These are phyloP conservation scores for Lycocerus yunnanus DNA, from an alignment of 2,888 invertebrate species.

Conservation along the genomic window DNA sequence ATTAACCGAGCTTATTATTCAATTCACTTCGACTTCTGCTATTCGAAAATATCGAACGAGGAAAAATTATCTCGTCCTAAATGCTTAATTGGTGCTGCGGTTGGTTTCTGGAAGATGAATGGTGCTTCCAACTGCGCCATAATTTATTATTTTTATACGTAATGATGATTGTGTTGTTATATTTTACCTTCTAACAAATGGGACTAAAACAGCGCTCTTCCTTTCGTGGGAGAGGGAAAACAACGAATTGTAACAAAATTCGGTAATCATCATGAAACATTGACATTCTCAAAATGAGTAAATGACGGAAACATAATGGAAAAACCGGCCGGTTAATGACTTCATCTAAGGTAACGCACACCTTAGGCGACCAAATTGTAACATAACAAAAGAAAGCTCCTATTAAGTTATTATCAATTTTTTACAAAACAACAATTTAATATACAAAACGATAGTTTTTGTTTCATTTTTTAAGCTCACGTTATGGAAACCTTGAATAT, in stretches of 20 bases:
- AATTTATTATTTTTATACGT: slow-evolving; percentile 29
- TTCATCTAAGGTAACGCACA: not conserved
- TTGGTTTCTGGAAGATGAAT: slow-evolving; percentile 9
- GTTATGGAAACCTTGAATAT: not conserved
- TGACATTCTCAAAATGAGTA: not conserved
- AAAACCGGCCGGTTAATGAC: not conserved
- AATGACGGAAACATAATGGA: not conserved
- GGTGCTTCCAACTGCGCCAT: slow-evolving; percentile 24
- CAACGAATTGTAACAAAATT: not conserved
- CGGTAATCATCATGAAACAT: not conserved
- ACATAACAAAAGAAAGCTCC: not conserved
- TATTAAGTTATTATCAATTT: not conserved
- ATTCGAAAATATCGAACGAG: not conserved
- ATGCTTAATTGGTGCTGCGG: slow-evolving; percentile 5
- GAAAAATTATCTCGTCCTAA: slow-evolving; percentile 2
- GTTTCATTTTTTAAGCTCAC: not conserved
- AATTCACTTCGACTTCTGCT: not conserved
- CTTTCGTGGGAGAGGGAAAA: not conserved
- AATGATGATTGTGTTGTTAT: slow-evolving; percentile 18
- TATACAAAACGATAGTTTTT: not conserved
- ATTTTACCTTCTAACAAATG: not conserved
- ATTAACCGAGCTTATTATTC: not conserved
- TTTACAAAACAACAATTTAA: not conserved
- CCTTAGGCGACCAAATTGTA: not conserved
- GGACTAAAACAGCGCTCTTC: not conserved